Evolutionary conservation across 2,888 invertebrate species (phyloP).

Genomic region (Teleogryllus oceanicus): DNA sequence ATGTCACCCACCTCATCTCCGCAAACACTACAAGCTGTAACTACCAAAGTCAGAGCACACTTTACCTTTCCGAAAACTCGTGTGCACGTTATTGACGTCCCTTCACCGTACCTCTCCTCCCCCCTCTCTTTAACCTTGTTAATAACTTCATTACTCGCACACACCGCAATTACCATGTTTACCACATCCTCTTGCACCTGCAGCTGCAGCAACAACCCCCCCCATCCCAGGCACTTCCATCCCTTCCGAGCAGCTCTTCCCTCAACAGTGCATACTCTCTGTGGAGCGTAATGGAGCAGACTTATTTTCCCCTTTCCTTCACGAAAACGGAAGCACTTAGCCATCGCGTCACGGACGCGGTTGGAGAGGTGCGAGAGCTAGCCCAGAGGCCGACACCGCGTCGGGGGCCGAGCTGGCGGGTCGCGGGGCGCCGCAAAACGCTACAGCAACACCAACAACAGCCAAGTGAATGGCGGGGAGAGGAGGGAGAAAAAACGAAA

Average conservation of each 20-base stretch:
- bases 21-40: too few species aligned
- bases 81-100: too few species aligned
- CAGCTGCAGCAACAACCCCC: neutral
- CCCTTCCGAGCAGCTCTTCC: neutral
- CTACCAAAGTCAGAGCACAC: too few species aligned
- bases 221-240: neutral
- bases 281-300: neutral
- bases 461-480: neutral
- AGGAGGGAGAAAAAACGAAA: neutral
- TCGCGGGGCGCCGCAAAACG: neutral
- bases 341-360: neutral
- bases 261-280: neutral
- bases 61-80: too few species aligned
- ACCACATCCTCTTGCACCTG: too few species aligned
- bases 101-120: too few species aligned
- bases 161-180: too few species aligned
- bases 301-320: slow-evolving; percentile 4
- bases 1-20: too few species aligned
- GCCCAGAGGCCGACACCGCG: too few species aligned
- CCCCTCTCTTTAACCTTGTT: too few species aligned
- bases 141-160: too few species aligned
- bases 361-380: neutral
- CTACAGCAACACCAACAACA: slow-evolving; percentile 1
- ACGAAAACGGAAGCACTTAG: slow-evolving; percentile 18
- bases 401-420: too few species aligned